phyloP scores from a whole-genome alignment of 2,113 vertebrate species.

The Xenopus borealis region DNA sequence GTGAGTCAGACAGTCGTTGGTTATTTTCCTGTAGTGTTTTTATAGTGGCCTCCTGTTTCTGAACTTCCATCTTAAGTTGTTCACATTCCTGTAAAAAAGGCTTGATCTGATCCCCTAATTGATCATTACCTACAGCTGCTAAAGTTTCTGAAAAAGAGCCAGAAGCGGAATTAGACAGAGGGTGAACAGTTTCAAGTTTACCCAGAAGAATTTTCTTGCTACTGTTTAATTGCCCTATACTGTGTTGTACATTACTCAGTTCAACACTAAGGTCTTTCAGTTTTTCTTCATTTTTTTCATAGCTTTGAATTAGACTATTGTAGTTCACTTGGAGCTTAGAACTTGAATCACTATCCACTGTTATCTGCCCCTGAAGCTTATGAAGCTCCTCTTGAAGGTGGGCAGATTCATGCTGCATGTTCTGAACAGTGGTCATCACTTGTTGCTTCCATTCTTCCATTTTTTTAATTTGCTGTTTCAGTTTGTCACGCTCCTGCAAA shows the following conservation, averaged over 20 bases:
- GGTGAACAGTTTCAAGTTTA: slow-evolving; percentile 77
- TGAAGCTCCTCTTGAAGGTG: slow-evolving; percentile 91
- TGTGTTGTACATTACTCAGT: slow-evolving; percentile 86
- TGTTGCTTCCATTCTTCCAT: slow-evolving; percentile 99
- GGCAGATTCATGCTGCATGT: slow-evolving; percentile 96
- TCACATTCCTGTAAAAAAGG: slow-evolving; percentile 62
- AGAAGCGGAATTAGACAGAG: slow-evolving; percentile 48
- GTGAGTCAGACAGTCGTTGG: slow-evolving; percentile 77
- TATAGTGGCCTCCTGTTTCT: slow-evolving; percentile 77
- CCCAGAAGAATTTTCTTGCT: slow-evolving; percentile 86
- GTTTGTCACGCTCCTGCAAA: slow-evolving; percentile 84
- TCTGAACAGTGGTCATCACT: slow-evolving; percentile 93
- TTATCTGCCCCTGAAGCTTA: slow-evolving; percentile 82
- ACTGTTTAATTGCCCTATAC: slow-evolving; percentile 82
- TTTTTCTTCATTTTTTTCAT: slow-evolving; percentile 86
- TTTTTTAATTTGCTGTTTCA: slow-evolving; percentile 96
- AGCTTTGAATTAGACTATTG: slow-evolving; percentile 85
- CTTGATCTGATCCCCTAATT: not conserved
- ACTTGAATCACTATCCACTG: slow-evolving; percentile 81
- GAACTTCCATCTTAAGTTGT: slow-evolving; percentile 64
- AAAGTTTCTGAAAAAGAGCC: slow-evolving; percentile 23
- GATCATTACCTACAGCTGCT: slow-evolving; percentile 19
- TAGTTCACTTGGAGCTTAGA: slow-evolving; percentile 87
- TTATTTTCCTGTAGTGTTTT: slow-evolving; percentile 91
- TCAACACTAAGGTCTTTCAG: slow-evolving; percentile 82